phyloP scores from a whole-genome alignment of 2,797 vertebrate genomes.

The Bovichtus diacanthus region DNA sequence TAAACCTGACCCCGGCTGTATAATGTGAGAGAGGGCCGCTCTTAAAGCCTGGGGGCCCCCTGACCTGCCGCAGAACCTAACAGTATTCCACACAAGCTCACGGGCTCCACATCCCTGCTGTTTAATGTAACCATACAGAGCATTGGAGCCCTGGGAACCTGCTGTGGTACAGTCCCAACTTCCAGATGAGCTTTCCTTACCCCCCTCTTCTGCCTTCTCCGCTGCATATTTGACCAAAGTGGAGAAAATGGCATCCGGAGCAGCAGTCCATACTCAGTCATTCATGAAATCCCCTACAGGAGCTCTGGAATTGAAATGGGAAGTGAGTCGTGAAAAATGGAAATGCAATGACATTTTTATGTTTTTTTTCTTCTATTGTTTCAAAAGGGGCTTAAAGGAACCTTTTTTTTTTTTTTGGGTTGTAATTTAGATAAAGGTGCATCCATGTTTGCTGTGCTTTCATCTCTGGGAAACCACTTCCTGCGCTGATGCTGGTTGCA shows the following conservation, averaged over 20 bases:
- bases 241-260: conserved; percentile 60
- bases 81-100: conserved; percentile 54
- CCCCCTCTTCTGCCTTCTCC: conserved; percentile 33
- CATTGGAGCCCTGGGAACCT: conserved; percentile 61
- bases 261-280: conserved; percentile 75
- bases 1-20: conserved; percentile 77
- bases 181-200: conserved; percentile 65
- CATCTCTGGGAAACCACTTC: conserved; percentile 49
- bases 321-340: conserved; percentile 77
- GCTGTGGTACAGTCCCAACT: conserved; percentile 68
- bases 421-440: conserved; percentile 57
- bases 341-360: conserved; percentile 71
- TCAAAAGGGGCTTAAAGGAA: conserved; percentile 33
- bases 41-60: conserved; percentile 55
- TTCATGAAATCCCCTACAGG: conserved; percentile 80
- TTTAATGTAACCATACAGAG: conserved; percentile 70
- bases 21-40: conserved; percentile 68
- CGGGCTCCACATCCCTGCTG: conserved; percentile 56
- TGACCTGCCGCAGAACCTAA: conserved; percentile 67
- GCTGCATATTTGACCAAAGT: conserved; percentile 66
- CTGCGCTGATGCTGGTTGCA: conserved; percentile 42
- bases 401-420: neutral
- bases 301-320: conserved; percentile 76
- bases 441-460: conserved; percentile 36
- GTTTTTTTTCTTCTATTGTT: conserved; percentile 66